Percentiles rank a stretch among this genome's conserved stretches.
Conservation (phyloP, 2,113 vertebrate species). For the Dolichallabes microphthalmus region DNA sequence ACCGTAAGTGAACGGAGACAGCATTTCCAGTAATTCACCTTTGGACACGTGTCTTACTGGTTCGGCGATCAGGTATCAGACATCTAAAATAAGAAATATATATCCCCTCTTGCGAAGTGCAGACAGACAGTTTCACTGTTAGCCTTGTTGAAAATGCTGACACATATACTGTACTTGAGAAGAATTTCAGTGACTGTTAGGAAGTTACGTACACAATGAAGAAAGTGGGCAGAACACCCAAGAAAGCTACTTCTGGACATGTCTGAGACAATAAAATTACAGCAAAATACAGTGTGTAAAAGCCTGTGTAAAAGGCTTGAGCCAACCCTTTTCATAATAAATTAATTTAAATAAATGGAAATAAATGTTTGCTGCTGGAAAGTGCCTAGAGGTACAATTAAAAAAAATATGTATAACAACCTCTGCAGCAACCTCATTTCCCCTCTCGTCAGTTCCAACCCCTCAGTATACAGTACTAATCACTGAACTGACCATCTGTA, state of each 20-base stretch:
- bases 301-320: too few species aligned
- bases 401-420: too few species aligned
- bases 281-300: not conserved
- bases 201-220: not conserved
- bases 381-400: too few species aligned
- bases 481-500: too few species aligned
- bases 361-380: too few species aligned
- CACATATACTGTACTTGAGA: not conserved
- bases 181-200: conserved; percentile 21
- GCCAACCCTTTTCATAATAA: too few species aligned
- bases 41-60: conserved; percentile 62
- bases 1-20: conserved; percentile 51
- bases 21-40: conserved; percentile 59
- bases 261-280: not conserved
- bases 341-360: too few species aligned
- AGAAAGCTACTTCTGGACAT: not conserved
- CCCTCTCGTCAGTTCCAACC: too few species aligned
- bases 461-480: too few species aligned
- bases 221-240: conserved; percentile 1
- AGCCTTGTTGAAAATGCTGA: conserved; percentile 13
- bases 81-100: conserved; percentile 6
- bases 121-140: conserved; percentile 9
- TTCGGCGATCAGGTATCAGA: conserved; percentile 59
- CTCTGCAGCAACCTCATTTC: too few species aligned
- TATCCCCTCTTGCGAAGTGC: conserved; percentile 3